Base-by-base conservation (phyloP, 2,113 vertebrate species). In the Xyliphius kryptos region DNA sequence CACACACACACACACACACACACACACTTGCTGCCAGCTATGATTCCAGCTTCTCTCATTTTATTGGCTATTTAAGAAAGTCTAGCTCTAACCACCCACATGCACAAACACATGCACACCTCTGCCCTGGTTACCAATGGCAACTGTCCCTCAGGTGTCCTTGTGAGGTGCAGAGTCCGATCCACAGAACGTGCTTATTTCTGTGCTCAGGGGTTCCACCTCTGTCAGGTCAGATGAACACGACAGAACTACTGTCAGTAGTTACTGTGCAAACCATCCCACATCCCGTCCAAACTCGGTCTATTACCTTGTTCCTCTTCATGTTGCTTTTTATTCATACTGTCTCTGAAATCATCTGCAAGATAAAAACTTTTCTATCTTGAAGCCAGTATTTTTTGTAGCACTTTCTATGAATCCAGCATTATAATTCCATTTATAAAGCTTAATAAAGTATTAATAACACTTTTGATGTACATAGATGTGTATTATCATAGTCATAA, bases 101-200 rank as follows among this genome's bases (percentile, higher is more conserved):
- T 17, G 3, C 9, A 61, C n/a, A 55, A n/a, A 58, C 13, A 58
- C 19, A 60, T 59, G 61, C 56, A 58, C 46, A 38, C n/a, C 1
- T 46, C 49, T 60, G 54, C 56, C n/a, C 15, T 53, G 22, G 10
- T 53, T 71, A 56, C 75, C 80, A 66, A 69, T 72, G 59, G 41
- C 67, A 63, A 66, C 56, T 46, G 32, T 55, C 65, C 47, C 50
- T 13, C 2, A 56, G 50, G 10, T 73, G 47, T 56, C 69, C 59
- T 81, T 73, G 40, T 65, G 70, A n/a, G 40, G 50, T 46, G 56
- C 59, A 62, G 61, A 41, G 43, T 55, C 37, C 44, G 48, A 50
- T 20, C 48, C 19, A 11, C 10, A 37, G 17, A 61, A 40, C 40
- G 15, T 54, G 22, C 21, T 32, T 55, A 12, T 22, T 60, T 26